Conservation (phyloP, 2,888 invertebrate genomes). For the Laspeyria flexula region DNA sequence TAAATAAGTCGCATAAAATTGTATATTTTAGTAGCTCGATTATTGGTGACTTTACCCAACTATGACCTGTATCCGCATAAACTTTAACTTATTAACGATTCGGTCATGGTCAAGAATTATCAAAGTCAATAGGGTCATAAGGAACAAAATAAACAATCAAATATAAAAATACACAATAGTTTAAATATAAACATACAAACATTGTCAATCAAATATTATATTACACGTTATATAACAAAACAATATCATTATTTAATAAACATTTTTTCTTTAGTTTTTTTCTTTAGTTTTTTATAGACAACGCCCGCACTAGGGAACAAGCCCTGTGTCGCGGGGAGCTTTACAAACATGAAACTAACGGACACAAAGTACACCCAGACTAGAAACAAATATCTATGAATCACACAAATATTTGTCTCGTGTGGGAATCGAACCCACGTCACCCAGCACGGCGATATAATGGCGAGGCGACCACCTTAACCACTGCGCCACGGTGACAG, state of each 20-base stretch:
- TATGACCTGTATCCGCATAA: constrained; percentile 28
- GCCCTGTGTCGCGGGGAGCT: no score
- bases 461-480: no score
- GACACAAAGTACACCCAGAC: no score
- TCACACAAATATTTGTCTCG: no score
- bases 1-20: constrained; percentile 18
- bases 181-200: constrained; percentile 13
- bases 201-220: constrained; percentile 21
- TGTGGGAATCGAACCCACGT: no score
- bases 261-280: no score
- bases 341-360: no score
- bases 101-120: constrained; percentile 30
- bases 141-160: constrained; percentile 20
- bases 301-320: no score
- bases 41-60: constrained; percentile 17
- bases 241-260: constrained; percentile 22
- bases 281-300: no score
- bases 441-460: no score
- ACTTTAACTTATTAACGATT: constrained; percentile 14
- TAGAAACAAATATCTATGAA: no score
- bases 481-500: no score
- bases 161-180: constrained; percentile 2
- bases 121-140: constrained; percentile 32
- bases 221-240: constrained; percentile 12
- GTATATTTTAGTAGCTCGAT: constrained; percentile 16